These are phyloP conservation scores for Macroramphosus scolopax DNA, from an alignment of 2,797 vertebrate genomes.

Conservation along the genomic window DNA sequence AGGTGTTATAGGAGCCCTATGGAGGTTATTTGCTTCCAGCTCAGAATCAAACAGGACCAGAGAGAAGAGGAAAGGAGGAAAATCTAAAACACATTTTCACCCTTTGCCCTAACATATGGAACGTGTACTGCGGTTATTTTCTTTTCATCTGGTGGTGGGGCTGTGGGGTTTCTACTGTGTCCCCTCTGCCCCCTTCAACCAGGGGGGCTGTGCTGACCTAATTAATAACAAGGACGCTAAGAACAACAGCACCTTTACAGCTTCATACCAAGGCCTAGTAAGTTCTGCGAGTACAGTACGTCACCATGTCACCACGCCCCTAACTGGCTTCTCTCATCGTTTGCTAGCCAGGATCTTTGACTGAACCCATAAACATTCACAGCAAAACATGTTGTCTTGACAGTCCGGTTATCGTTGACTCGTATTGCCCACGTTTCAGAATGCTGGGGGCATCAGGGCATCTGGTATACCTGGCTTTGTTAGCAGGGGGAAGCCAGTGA, in stretches of 20 bases:
- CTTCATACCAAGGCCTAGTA: conserved; percentile 16
- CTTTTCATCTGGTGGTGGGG: conserved; percentile 71
- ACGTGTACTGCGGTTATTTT: conserved; percentile 67
- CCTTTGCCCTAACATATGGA: conserved; percentile 69
- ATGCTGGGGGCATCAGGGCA: too few species aligned
- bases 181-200: conserved; percentile 60
- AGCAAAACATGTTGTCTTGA: too few species aligned
- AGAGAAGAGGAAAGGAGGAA: conserved; percentile 45
- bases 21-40: conserved; percentile 62
- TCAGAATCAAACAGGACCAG: conserved; percentile 58
- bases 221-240: conserved; percentile 53
- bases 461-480: too few species aligned
- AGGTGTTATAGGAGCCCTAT: conserved; percentile 63
- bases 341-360: too few species aligned
- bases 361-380: too few species aligned
- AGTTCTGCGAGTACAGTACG: neutral
- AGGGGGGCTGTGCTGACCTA: conserved; percentile 57
- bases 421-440: too few species aligned
- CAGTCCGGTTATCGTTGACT: too few species aligned
- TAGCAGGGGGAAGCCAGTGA: too few species aligned
- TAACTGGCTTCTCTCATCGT: conserved; percentile 1
- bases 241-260: conserved; percentile 42
- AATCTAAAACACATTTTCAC: conserved; percentile 75
- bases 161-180: conserved; percentile 54
- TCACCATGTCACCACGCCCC: conserved; percentile 6